Conservation (phyloP, 2,888 invertebrate species). For the Lasioglossum oenotherae region DNA sequence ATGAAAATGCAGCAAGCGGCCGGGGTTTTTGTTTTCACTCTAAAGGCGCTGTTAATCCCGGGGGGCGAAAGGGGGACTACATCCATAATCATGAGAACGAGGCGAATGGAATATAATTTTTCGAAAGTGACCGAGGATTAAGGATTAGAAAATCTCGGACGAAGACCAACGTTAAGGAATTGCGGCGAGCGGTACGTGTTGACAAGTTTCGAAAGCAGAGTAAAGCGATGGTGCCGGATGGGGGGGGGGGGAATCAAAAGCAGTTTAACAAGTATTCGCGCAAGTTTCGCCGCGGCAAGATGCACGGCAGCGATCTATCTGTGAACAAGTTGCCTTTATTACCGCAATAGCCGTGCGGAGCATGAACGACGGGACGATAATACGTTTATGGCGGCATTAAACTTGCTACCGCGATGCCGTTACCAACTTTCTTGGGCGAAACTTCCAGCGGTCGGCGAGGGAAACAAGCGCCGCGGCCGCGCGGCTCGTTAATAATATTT, state of each 20-base stretch:
- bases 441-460: slow-evolving; percentile 27
- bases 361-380: slow-evolving; percentile 65
- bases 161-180: background rate
- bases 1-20: no score
- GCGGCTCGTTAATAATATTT: slow-evolving; percentile 52
- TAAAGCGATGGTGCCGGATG: no score
- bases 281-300: slow-evolving; percentile 45
- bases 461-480: background rate
- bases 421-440: slow-evolving; percentile 56
- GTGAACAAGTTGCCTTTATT: slow-evolving; percentile 61
- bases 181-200: background rate
- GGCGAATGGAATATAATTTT: no score
- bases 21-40: no score
- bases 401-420: slow-evolving; percentile 61
- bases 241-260: background rate
- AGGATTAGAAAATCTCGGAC: background rate
- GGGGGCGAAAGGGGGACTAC: no score
- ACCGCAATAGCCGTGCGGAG: slow-evolving; percentile 48
- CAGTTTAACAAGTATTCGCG: slow-evolving; percentile 50
- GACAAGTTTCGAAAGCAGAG: background rate
- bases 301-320: slow-evolving; percentile 51
- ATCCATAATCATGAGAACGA: no score
- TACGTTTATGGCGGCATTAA: slow-evolving; percentile 71
- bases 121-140: background rate
- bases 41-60: no score